phyloP scores from a whole-genome alignment of 2,888 invertebrate species.

The Rhogogaster chlorosoma region DNA sequence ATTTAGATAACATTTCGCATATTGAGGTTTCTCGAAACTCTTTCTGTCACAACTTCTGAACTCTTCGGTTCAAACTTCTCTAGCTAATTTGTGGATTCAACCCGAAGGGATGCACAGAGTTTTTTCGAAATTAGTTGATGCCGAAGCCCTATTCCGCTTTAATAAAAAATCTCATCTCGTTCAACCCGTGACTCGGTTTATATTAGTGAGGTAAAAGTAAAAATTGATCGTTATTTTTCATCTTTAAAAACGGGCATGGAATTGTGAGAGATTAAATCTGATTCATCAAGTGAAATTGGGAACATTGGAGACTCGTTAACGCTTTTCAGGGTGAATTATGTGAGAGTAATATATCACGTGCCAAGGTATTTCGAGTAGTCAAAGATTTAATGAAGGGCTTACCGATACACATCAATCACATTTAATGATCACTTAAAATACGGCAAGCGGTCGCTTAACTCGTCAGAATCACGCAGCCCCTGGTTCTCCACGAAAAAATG shows the following conservation, averaged over 20 bases:
- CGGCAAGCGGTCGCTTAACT: background rate
- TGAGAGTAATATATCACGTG: background rate
- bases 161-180: background rate
- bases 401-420: background rate
- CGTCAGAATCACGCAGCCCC: background rate
- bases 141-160: no score
- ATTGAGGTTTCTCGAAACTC: background rate
- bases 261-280: background rate
- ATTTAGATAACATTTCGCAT: background rate
- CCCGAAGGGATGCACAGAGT: background rate
- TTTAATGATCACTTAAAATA: background rate
- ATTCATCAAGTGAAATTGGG: background rate
- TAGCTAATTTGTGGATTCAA: background rate
- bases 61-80: background rate
- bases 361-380: background rate
- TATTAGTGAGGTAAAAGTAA: background rate
- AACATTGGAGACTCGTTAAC: background rate
- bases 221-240: background rate
- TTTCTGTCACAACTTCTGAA: background rate
- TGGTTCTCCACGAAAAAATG: background rate
- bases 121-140: background rate
- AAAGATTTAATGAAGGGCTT: background rate
- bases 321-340: background rate
- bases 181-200: background rate
- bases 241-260: background rate